Base-by-base conservation (phyloP, 1,140 invertebrate genomes). In the Gonatopus flavifemur region DNA sequence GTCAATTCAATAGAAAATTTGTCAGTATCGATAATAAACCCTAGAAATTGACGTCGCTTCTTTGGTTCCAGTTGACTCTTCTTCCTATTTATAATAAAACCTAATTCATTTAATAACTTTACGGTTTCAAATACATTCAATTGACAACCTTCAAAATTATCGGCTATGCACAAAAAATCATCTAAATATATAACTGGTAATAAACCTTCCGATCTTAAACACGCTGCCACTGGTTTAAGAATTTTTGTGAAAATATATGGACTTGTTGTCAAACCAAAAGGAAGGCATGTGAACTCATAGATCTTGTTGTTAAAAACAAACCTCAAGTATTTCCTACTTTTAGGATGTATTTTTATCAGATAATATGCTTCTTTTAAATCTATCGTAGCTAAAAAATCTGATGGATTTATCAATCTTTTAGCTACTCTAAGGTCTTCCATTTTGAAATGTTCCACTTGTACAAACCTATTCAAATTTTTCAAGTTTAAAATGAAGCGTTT, bases 361-460 rank as follows among this genome's bases (percentile, higher is more conserved):
- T 49, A 50, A 24, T 50, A 49, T 1, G 47, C 47, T 16, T 42
- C 47, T 25, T 36, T 1, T 0, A 49, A 12, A 28, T 48, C 37
- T n/a, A 52, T 1, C 1, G 43, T 45, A 12, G 43, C 45, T 46
- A 62, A 50, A 41, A n/a, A 40, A 65, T 30, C 16, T n/a, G n/a
- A n/a, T n/a, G 47, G 49, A 38, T 28, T 28, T 28, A 13, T 2
- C 12, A 45, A 2, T 40, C 31, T 22, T 53, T 16, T 40, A 0
- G 21, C 57, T 8, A 44, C 42, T 30, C 45, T 31, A 7, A 53
- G 35, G 16, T 67, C 59, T 30, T 67, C 55, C 31, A 67, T 22
- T 49, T 67, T 67, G 37, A 67, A 67, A 39, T 67, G 57, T 13
- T n/a, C n/a, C n/a, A n/a, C n/a, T n/a, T n/a, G n/a, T 9, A 65